A percentile compares a stretch with the other conserved stretches of the same genome.
Conservation (phyloP, 2,797 vertebrate species). For the Manis pentadactyla region DNA sequence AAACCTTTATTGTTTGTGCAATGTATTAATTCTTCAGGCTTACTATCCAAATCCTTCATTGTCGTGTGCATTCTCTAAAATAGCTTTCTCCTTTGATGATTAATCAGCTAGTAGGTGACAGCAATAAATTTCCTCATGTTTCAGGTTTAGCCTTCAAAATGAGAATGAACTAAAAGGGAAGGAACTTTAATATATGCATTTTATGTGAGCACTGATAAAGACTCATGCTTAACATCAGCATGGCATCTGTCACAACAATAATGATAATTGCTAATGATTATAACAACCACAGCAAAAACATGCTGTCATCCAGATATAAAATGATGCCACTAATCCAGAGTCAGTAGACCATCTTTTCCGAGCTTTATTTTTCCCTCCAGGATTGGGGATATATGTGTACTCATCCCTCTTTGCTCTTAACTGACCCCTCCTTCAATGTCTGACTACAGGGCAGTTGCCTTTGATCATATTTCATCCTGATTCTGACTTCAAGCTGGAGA, state of each 20-base stretch:
- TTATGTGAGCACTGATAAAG: constrained; percentile 66
- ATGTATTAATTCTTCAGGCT: constrained; percentile 11
- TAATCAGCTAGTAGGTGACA: constrained; percentile 64
- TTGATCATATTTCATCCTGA: constrained; percentile 39
- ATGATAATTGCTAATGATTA: constrained; percentile 76
- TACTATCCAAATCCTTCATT: neutral
- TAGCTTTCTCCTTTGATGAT: constrained; percentile 42
- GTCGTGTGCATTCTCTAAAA: constrained; percentile 51
- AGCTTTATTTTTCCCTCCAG: neutral
- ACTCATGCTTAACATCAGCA: constrained; percentile 23
- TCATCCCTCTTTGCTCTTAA: neutral
- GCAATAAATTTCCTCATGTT: constrained; percentile 65
- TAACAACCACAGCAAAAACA: constrained; percentile 58
- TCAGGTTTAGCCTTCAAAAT: constrained; percentile 68
- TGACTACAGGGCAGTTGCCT: neutral
- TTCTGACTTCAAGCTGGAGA: constrained; percentile 1
- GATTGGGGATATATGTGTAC: neutral
- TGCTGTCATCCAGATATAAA: constrained; percentile 69
- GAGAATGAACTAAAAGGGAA: constrained; percentile 64
- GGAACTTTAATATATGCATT: constrained; percentile 62
- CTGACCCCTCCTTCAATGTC: neutral
- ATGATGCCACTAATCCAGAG: constrained; percentile 44
- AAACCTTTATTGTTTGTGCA: neutral
- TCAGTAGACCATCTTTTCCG: neutral
- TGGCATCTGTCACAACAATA: constrained; percentile 79